phyloP scores from a whole-genome alignment of 2,888 invertebrate species.

The Drosophila falleni region DNA sequence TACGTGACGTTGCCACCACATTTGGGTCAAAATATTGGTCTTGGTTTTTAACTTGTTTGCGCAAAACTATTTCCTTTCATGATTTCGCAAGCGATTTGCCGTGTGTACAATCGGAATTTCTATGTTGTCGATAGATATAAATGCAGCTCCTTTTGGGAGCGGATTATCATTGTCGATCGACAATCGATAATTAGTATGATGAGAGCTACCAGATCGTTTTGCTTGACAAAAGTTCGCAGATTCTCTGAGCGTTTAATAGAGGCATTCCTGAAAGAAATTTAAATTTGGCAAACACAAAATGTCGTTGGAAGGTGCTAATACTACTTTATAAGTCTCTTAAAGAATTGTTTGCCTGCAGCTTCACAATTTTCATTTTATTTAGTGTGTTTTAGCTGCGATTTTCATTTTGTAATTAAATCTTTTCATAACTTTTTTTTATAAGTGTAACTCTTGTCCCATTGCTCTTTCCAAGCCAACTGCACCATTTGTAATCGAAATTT shows the following conservation, averaged over 20 bases:
- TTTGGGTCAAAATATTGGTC: constrained; percentile 62
- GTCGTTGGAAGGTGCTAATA: not conserved
- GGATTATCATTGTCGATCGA: not conserved
- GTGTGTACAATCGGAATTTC: constrained; percentile 28
- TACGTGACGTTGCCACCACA: constrained; percentile 56
- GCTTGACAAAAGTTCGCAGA: not conserved
- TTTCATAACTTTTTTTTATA: too few relatives aligned
- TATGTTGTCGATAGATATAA: not conserved
- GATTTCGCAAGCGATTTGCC: constrained; percentile 27
- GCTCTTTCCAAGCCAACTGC: too few relatives aligned
- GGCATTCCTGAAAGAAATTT: not conserved
- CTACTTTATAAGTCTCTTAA: not conserved
- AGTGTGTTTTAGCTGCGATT: not conserved
- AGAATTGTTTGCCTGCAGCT: not conserved
- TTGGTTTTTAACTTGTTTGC: constrained; percentile 60
- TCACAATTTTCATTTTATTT: not conserved
- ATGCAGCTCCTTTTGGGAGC: not conserved
- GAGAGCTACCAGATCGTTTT: not conserved
- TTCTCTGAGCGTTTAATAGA: not conserved
- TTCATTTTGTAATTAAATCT: not conserved
- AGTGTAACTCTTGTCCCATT: too few relatives aligned
- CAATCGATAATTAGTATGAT: not conserved
- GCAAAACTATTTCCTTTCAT: constrained; percentile 46
- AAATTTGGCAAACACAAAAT: not conserved
- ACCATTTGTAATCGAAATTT: not conserved